Conservation (phyloP, 92 coral and sea anemone species). For the Palythoa grandiflora region DNA sequence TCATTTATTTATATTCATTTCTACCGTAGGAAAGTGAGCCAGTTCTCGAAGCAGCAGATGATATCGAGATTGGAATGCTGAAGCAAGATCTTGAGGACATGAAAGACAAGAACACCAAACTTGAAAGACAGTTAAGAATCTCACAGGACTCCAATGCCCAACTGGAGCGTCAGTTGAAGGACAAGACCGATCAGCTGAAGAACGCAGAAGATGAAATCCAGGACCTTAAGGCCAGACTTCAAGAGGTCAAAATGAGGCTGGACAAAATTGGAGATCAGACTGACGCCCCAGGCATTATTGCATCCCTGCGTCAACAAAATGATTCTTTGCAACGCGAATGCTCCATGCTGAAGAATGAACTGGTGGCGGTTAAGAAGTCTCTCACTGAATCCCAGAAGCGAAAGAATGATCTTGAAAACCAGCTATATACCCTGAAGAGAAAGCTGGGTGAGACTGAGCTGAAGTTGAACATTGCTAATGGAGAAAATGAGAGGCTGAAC, state of each 20-base stretch:
- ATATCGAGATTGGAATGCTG: conserved; percentile 77
- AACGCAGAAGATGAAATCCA: conserved; percentile 89
- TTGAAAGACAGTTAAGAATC: conserved; percentile 76
- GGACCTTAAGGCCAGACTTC: conserved; percentile 81
- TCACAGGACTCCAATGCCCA: conserved; percentile 79
- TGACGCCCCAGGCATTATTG: conserved; percentile 87
- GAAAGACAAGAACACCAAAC: conserved; percentile 78
- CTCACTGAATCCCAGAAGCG: conserved; percentile 82
- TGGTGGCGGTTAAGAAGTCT: conserved; percentile 67
- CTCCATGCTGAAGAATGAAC: conserved; percentile 89
- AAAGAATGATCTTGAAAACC: conserved; percentile 81
- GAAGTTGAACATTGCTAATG: conserved; percentile 71
- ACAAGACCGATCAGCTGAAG: conserved; percentile 71
- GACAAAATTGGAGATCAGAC: conserved; percentile 85
- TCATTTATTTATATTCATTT: not conserved
- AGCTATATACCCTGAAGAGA: conserved; percentile 78
- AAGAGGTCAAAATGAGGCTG: conserved; percentile 83
- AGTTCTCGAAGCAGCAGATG: conserved; percentile 74
- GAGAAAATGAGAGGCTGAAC: conserved; percentile 85
- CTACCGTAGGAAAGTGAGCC: conserved; percentile 25
- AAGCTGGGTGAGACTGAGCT: conserved; percentile 75
- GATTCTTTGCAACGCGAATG: conserved; percentile 91
- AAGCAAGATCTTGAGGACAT: conserved; percentile 83
- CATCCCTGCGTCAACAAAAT: conserved; percentile 85
- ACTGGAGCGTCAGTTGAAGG: conserved; percentile 73